phyloP scores from a whole-genome alignment of 2,113 vertebrate species.

The Ginglymostoma cirratum region DNA sequence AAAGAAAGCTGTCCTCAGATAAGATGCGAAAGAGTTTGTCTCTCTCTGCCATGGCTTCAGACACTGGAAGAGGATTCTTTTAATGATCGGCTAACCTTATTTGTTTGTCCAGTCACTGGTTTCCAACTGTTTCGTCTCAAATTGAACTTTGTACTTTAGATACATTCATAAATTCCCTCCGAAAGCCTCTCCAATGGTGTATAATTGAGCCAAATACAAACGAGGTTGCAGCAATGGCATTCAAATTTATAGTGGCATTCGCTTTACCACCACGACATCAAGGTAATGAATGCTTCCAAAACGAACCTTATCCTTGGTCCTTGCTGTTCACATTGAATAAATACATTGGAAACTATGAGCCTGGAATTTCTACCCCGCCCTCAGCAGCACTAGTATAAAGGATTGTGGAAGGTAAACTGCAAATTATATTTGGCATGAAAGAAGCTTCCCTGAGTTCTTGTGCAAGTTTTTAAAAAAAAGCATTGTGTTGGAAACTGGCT shows the following conservation, averaged over 20 bases:
- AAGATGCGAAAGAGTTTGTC: constrained; percentile 75
- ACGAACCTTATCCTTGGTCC: not conserved
- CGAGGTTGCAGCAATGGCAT: not conserved
- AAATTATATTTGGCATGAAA: not conserved
- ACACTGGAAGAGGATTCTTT: constrained; percentile 86
- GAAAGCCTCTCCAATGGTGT: constrained; percentile 70
- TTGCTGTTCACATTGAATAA: not conserved
- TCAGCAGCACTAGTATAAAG: not conserved
- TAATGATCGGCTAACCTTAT: constrained; percentile 88
- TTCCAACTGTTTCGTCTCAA: constrained; percentile 75
- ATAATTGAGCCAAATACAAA: constrained; percentile 41
- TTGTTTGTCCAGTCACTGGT: constrained; percentile 89
- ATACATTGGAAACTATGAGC: not conserved
- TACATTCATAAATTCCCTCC: constrained; percentile 76
- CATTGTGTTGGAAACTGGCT: not conserved
- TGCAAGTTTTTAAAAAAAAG: not conserved
- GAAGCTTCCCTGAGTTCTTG: not conserved
- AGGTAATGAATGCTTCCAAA: not conserved
- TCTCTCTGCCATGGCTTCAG: constrained; percentile 93
- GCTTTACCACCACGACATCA: not conserved
- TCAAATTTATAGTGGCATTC: not conserved
- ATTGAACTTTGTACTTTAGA: constrained; percentile 86
- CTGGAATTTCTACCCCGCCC: not conserved
- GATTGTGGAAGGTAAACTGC: not conserved
- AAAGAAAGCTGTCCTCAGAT: not conserved